A percentile compares a stretch with the other conserved stretches of the same genome.
Evolutionary conservation across 2,888 invertebrate species (phyloP).

Genomic region (Polietes domitor): DNA sequence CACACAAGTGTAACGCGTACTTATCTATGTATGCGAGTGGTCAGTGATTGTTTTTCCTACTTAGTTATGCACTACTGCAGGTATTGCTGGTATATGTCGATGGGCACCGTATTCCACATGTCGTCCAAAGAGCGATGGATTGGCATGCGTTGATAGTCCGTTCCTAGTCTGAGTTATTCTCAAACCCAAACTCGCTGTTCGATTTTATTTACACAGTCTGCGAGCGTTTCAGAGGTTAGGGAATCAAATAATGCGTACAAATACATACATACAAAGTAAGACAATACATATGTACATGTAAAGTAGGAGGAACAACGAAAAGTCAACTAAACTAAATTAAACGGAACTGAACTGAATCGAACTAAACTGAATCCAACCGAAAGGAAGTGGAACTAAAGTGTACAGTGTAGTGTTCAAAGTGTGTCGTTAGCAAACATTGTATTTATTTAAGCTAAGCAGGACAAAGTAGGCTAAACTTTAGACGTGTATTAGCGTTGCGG

Average conservation of each 20-base stretch:
- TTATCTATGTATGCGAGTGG: background rate
- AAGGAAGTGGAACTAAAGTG: conserved; percentile 8
- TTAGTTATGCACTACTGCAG: background rate
- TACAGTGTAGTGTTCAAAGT: conserved; percentile 9
- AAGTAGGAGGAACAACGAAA: background rate
- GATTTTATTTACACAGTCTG: conserved; percentile 62
- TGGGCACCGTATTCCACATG: no score
- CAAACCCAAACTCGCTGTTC: no score
- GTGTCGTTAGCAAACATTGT: conserved; percentile 49
- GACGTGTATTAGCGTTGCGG: background rate
- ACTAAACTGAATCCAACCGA: no score
- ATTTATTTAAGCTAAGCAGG: background rate
- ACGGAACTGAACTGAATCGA: background rate
- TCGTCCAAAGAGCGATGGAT: no score
- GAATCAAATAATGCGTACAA: conserved; percentile 8
- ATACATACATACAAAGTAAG: background rate
- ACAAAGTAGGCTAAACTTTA: background rate
- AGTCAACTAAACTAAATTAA: conserved; percentile 13
- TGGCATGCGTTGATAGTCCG: no score
- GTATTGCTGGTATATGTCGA: no score
- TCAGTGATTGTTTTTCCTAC: background rate
- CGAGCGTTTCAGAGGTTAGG: conserved; percentile 32
- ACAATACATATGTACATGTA: no score
- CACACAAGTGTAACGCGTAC: background rate
- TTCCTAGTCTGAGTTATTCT: no score